Evolutionary conservation across 2,113 vertebrate species (phyloP).

Genomic region (Mobula hypostoma): DNA sequence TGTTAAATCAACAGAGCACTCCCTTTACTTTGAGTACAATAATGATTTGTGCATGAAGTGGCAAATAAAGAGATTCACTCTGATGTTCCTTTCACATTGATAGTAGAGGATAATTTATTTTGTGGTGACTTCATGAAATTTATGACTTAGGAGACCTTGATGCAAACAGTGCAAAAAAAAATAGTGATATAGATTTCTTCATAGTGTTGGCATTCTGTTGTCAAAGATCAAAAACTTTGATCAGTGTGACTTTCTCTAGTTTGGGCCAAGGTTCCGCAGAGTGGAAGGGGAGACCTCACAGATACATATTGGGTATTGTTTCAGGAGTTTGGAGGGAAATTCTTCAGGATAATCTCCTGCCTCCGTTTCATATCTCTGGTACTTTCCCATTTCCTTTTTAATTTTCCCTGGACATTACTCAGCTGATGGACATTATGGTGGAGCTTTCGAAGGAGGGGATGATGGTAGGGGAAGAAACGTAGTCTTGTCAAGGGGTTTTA

Average conservation of each 20-base stretch:
- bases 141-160: background rate
- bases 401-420: background rate
- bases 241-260: background rate
- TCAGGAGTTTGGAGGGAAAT: no score
- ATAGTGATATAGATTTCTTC: background rate
- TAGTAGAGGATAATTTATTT: background rate
- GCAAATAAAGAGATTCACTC: background rate
- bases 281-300: background rate
- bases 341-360: background rate
- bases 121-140: background rate
- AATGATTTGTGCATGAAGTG: background rate
- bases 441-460: no score
- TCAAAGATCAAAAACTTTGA: background rate
- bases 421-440: background rate
- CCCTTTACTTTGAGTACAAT: background rate
- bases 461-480: no score
- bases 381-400: background rate
- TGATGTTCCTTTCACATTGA: background rate
- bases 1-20: slow-evolving; percentile 20
- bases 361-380: no score
- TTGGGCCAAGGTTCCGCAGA: background rate
- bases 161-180: background rate
- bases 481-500: background rate
- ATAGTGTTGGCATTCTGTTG: background rate
- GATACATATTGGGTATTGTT: background rate